Evolutionary conservation across 2,797 vertebrate genomes (phyloP).

Genomic region (Geotrypetes seraphini): DNA sequence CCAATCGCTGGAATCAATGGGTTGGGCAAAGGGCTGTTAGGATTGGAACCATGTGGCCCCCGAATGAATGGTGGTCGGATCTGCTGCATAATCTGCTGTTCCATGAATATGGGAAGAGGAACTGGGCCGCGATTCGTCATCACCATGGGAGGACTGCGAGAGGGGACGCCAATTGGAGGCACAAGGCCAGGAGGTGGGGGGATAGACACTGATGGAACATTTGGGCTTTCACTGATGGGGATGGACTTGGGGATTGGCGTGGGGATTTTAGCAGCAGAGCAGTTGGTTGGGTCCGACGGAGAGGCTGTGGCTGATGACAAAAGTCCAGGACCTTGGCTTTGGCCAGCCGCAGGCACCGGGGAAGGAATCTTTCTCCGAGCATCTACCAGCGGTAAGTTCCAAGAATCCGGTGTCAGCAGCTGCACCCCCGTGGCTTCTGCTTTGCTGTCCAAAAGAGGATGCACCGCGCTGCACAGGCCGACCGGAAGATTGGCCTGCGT

Average conservation of each 20-base stretch:
- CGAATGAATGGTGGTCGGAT: conserved; percentile 87
- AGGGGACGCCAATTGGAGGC: conserved; percentile 75
- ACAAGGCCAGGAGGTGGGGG: conserved; percentile 68
- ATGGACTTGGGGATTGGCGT: conserved; percentile 81
- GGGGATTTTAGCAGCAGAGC: conserved; percentile 84
- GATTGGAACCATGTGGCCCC: conserved; percentile 75
- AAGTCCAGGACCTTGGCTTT: conserved; percentile 66
- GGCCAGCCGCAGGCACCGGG: conserved; percentile 67
- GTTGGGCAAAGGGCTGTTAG: conserved; percentile 86
- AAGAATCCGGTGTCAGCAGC: conserved; percentile 96
- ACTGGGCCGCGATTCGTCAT: conserved; percentile 95
- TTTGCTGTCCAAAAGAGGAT: conserved; percentile 78
- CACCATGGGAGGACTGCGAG: conserved; percentile 92
- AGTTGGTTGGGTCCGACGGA: conserved; percentile 78
- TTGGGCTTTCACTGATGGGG: conserved; percentile 76
- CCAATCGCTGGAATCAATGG: conserved; percentile 90
- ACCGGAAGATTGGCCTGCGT: conserved; percentile 93
- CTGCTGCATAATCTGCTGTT: conserved; percentile 97
- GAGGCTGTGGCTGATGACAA: conserved; percentile 76
- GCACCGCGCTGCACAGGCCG: conserved; percentile 84
- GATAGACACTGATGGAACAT: conserved; percentile 65
- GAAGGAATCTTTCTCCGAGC: conserved; percentile 86
- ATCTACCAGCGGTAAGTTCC: conserved; percentile 87
- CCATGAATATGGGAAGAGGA: conserved; percentile 95
- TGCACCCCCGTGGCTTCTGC: conserved; percentile 81